A percentile compares a stretch with the other conserved stretches of the same genome.
Evolutionary conservation across 2,888 invertebrate genomes (phyloP).

Genomic region (Chaetogeoica ovagalla): DNA sequence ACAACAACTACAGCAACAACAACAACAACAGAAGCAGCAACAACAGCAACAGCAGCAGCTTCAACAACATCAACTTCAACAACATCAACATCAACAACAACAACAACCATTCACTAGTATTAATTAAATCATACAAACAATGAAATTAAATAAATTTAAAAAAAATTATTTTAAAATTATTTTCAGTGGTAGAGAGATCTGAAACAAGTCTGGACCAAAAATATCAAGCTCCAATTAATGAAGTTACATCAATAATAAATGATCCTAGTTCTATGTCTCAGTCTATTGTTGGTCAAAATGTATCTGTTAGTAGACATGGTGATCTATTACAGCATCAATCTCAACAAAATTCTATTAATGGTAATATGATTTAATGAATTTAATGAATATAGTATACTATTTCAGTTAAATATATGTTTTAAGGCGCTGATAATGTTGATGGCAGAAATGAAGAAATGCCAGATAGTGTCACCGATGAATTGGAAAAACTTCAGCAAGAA

Average conservation of each 20-base stretch:
- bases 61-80: conserved; percentile 45
- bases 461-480: conserved; percentile 70
- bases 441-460: conserved; percentile 61
- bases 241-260: conserved; percentile 45
- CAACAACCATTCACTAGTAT: conserved; percentile 49
- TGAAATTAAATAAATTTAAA: not conserved
- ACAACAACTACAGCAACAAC: conserved; percentile 58
- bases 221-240: conserved; percentile 46
- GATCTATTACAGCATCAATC: conserved; percentile 50
- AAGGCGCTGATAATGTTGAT: conserved; percentile 51
- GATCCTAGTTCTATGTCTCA: conserved; percentile 48
- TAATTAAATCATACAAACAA: not conserved
- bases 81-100: conserved; percentile 53
- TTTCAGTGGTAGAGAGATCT: conserved; percentile 27
- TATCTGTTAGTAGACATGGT: conserved; percentile 34
- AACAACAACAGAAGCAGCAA: conserved; percentile 59
- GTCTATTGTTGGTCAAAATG: conserved; percentile 29
- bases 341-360: conserved; percentile 54
- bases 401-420: not conserved
- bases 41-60: conserved; percentile 42
- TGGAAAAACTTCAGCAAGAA: conserved; percentile 72
- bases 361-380: conserved; percentile 12
- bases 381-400: not conserved
- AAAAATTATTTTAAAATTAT: not conserved
- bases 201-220: conserved; percentile 37